Evolutionary conservation across 2,797 vertebrate species (phyloP), one percentile per base, ranked within the genome.

Genomic region (Cheirogaleus major): DNA sequence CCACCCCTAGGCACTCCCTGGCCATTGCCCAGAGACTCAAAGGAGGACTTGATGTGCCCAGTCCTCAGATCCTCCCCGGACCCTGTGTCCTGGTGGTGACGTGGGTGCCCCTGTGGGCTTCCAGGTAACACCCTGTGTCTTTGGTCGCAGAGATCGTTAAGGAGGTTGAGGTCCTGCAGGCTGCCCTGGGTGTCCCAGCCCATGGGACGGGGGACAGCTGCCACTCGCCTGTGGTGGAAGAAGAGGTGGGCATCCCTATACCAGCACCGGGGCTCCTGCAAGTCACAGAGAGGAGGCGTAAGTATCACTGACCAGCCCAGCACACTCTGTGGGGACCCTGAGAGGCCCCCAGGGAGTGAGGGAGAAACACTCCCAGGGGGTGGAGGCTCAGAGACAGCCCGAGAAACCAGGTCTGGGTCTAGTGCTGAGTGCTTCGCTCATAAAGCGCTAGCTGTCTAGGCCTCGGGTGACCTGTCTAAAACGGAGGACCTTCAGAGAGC

Each of bases 261-360:
- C 99, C 99, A 96, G 99, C 98, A 2, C 98, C 99, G 0, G 98
- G 99, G 70, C 99, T 99, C 96, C 99, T 99, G 98, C 99, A 99
- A 98, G 99, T 99, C 97, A 98, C 99, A 0, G 99, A 99, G 97
- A 99, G 99, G 97, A 99, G 99, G 98, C 99, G 99, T 99, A 98
- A 99, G 99, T 99, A 98, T 1, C 1, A 8, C 65, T 17, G 25
- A 32, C 32, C 43, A 23, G 52, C 73, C 73, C 18, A 2, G 0
- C 1, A 18, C 6, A 10, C 35, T 32, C 73, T 0, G 9, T 2
- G 3, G 52, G 69, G 35, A 79, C 14, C 67, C 5, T 10, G 1
- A 0, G 4, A 27, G 76, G 45, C 22, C 38, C 70, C 27, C 9
- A 5, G 4, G 48, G 82, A 13, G 14, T 1, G 5, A 25, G 3